Percentiles rank a stretch among this genome's conserved stretches.
phyloP scores from a whole-genome alignment of 2,113 vertebrate species.

The Larimichthys polyactis region DNA sequence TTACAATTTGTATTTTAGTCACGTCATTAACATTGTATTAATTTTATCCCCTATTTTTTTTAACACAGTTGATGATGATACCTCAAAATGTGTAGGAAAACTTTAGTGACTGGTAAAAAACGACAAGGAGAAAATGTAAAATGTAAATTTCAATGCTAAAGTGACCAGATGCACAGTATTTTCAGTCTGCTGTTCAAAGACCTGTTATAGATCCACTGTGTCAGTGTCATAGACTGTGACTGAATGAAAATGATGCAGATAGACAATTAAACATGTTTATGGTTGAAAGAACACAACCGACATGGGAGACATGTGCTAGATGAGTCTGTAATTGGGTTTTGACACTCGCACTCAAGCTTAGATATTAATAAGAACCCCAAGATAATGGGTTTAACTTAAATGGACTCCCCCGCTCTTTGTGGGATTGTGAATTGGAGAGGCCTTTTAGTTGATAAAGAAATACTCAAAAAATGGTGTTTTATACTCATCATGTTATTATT shows the following conservation, averaged over 20 bases:
- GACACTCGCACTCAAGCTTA: conserved; percentile 23
- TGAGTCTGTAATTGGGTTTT: conserved; percentile 27
- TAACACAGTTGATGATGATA: background rate
- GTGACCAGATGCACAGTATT: background rate
- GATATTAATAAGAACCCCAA: conserved; percentile 42
- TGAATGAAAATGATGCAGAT: conserved; percentile 16
- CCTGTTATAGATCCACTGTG: background rate
- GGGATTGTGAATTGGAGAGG: conserved; percentile 4
- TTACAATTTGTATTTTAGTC: background rate
- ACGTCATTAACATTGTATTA: background rate
- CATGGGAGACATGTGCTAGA: conserved; percentile 16
- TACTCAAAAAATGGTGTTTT: background rate
- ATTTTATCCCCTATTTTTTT: background rate
- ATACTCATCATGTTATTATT: background rate
- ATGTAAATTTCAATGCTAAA: background rate
- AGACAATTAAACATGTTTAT: conserved; percentile 48
- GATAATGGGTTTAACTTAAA: conserved; percentile 40
- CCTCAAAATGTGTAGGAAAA: background rate
- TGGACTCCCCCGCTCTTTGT: conserved; percentile 13
- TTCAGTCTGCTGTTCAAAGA: background rate
- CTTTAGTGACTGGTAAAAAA: background rate
- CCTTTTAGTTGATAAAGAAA: conserved; percentile 5
- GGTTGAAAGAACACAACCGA: conserved; percentile 24
- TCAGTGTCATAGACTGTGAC: conserved; percentile 8
- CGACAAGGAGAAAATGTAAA: background rate